Base-by-base conservation (phyloP, 2,888 invertebrate genomes). In the Geophilus truncorum region DNA sequence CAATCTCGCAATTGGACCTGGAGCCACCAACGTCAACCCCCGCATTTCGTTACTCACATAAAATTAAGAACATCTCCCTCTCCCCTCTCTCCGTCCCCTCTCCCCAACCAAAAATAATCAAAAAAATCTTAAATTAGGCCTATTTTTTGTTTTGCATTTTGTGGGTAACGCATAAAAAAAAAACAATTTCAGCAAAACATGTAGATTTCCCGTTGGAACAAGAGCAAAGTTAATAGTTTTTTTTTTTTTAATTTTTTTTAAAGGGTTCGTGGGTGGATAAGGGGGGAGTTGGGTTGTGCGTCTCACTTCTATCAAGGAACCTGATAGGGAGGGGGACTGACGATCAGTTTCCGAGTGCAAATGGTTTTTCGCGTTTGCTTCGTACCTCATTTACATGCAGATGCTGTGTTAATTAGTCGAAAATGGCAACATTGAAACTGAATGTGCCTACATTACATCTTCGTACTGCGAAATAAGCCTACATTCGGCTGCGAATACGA, bases 141-240 rank as follows among this genome's bases (percentile, higher is more conserved):
- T n/a, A n/a, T n/a, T n/a, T n/a, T n/a, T n/a, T 40, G 40, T 40
- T 40, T 40, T 10, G 10, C 40, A 3, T 40, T 40, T 40, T 57
- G 57, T 21, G 57, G 57, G 57, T 21, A 9, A 57, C n/a, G 57
- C 9, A 57, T 18, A 2, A 51, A 57, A 57, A 57, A 57, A 57
- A 57, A 57, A 57, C 57, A 57, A 57, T 57, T 4, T 57, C 1
- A n/a, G 57, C 2, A 57, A 57, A 57, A 57, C 23, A 57, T 57
- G 57, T 57, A 57, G 57, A 57, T 57, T 57, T 57, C 57, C 57
- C 57, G 57, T 57, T 57, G 57, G 57, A 57, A 57, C 57, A 57
- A 40, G 57, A 57, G 57, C 18, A n/a, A 57, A n/a, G n/a, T n/a
- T n/a, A n/a, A n/a, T n/a, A n/a, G n/a, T n/a, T n/a, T n/a, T n/a